Evolutionary conservation across 2,888 invertebrate genomes (phyloP), one percentile per base, ranked within the genome.

Genomic region (Phyllotreta cruciferae): DNA sequence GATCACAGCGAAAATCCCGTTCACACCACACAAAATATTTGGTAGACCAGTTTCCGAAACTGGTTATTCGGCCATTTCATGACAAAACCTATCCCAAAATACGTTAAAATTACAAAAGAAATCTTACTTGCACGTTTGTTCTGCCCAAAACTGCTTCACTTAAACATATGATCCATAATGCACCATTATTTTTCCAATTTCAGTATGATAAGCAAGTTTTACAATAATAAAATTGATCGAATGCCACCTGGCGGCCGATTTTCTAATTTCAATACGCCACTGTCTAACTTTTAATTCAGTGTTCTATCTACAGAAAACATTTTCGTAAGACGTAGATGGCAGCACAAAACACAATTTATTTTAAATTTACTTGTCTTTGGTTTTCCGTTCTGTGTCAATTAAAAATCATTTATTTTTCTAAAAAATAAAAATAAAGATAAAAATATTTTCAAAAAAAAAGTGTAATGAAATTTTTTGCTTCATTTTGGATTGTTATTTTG

Each of bases 21-120:
- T 77, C 72, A 77, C 77, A 77, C 77, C 70, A 73, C 71, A 74
- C 74, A 77, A 77, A 24, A 75, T 69, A 34, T 70, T 69, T 60
- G n/a, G 57, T 52, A 67, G 72, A 74, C 73, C 73, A 66, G 71
- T 73, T 70, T 69, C 64, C 47, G 50, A 67, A 73, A 74, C 73
- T 72, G 67, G 71, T 73, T 73, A 62, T 60, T 24, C 52, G 69
- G 63, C 67, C 53, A 57, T 41, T 50, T 50, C 13, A 14, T 4
- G 36, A 13, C 13, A 49, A 42, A 9, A 58, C 4, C 3, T 11
- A 41, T 11, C 37, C 14, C 6, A 11, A 45, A 44, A 36, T 10
- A 38, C 35, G 34, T 35, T 35, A 24, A 37, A 49, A 34, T 13
- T 38, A 14, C 45, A 65, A 50, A 62, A 66, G 57, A 44, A 55